Evolutionary conservation across 2,797 vertebrate genomes (phyloP), one percentile per base, ranked within the genome.

Genomic region (Sebastes reedi): DNA sequence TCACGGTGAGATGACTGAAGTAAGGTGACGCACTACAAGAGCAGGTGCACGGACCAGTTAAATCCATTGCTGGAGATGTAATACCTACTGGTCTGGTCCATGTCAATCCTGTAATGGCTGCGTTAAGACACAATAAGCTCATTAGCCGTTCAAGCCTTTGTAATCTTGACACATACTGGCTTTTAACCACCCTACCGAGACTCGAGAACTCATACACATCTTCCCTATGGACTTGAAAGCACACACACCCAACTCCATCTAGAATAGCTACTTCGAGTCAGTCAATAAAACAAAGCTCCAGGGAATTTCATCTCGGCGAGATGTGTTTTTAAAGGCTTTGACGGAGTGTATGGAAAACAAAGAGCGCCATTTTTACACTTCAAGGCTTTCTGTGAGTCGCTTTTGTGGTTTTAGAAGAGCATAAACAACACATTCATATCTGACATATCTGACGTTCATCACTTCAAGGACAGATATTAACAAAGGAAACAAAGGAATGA

Each of bases 121-220:
- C 29, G 46, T 64, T 76, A 84, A 85, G 75, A 85, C 74, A 79
- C 72, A 70, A 39, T 81, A 84, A 92, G 84, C 87, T 84, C 66
- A 88, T 80, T 90, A 88, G 64, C 60, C 32, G 22, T 27, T 25
- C 79, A 84, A 86, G 24, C 70, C 55, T 79, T 80, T 70, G 46
- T 84, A 88, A 88, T 88, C 84, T 78, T 81, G 77, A 85, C 77
- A 81, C 84, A 85, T 39, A 18, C 27, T 75, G 36, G 13, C 59
- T 80, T 86, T 83, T 70, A 71, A 74, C 22, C 39, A 64, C 52
- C 2, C 14, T 9, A n/a, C 30, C 3, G 8, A 67, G 8, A 46
- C 69, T 84, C 20, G 62, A 52, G 6, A 80, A 75, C 69, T 79
- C 60, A 70, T 64, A 18, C 29, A 69, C 27, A 27, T 42, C 20